Base-by-base conservation (phyloP, 92 coral and sea anemone species). In the Epizoanthus scotinus region DNA sequence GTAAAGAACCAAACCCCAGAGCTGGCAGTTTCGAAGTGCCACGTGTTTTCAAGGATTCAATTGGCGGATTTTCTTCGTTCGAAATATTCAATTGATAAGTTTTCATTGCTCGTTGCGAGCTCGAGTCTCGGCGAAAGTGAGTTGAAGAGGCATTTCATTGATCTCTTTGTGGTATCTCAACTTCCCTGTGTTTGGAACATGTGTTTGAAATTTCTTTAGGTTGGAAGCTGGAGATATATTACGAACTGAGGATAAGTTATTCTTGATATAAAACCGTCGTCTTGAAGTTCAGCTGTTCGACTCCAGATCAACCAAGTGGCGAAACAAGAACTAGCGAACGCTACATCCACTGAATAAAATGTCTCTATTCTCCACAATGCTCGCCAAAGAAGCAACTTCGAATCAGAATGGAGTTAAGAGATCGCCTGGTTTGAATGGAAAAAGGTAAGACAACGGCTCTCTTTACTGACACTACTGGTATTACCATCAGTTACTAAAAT, bases 101-200 rank as follows among this genome's bases (percentile, higher is more conserved):
- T 47, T 47, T 15, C 52, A 2, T 47, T 15, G 52, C 70, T 27
- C 70, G 70, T 26, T 20, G 17, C 13, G 31, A 27, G 27, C 14
- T 63, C 31, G 28, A 26, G 15, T 64, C 44, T 64, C 5, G 47
- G 70, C 12, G 28, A 20, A 38, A 64, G 9, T 64, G 27, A 29
- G 8, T 21, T 47, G 52, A 47, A 13, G 14, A 47, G 52, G 15
- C 52, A 70, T 31, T n/a, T 50, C 8, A 70, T 47, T 27, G 19
- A 21, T 42, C 21, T 42, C 8, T 70, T 70, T n/a, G 58, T 25
- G 29, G 44, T 52, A 52, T 59, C 55, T 71, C 40, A 17, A 5
- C 19, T 40, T 71, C 55, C 53, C 44, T 60, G 55, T 71, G 55
- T 52, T 71, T 71, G 22, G 28, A 71, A 71, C 78, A 71, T 60